Percentiles rank a stretch among this genome's conserved stretches.
These are phyloP conservation scores for Nothobranchius furzeri DNA, from an alignment of 2,113 vertebrate genomes.

Conservation along the genomic window DNA sequence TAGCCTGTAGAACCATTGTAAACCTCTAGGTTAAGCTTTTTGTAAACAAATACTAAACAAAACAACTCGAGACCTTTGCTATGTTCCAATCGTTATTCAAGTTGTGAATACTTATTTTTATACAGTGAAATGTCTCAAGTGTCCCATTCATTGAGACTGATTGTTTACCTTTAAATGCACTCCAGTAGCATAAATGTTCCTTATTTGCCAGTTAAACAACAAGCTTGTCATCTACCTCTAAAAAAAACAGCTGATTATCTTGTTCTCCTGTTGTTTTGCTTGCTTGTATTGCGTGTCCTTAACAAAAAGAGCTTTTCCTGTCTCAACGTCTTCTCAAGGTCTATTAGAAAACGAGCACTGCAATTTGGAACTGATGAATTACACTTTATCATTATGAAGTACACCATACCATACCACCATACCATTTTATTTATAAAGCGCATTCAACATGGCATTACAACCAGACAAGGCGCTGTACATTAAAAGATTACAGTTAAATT, in stretches of 20 bases:
- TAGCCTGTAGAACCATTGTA: background rate
- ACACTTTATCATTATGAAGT: conserved; percentile 10
- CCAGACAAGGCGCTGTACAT: too few relatives aligned
- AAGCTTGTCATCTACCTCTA: conserved; percentile 30
- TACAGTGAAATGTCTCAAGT: background rate
- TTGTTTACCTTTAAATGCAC: conserved; percentile 3
- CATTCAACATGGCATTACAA: too few relatives aligned
- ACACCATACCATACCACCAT: too few relatives aligned
- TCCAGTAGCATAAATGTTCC: conserved; percentile 6
- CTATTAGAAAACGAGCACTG: conserved; percentile 30
- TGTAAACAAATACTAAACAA: background rate
- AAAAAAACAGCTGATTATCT: conserved; percentile 25
- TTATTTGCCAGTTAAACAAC: conserved; percentile 21
- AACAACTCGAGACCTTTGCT: background rate
- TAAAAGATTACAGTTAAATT: too few relatives aligned
- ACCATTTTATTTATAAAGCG: too few relatives aligned
- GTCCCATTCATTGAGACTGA: conserved; percentile 10
- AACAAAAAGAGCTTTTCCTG: conserved; percentile 6
- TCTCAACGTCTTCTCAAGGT: conserved; percentile 39
- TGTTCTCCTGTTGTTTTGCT: conserved; percentile 20
- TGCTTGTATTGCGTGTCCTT: conserved; percentile 30
- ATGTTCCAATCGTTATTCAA: too few relatives aligned
- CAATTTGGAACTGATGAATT: conserved; percentile 26
- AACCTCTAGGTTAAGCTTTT: background rate
- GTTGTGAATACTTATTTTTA: background rate